Evolutionary conservation across 2,797 vertebrate species (phyloP), one percentile per base, ranked within the genome.

Genomic region (Cephalopachus bancanus): DNA sequence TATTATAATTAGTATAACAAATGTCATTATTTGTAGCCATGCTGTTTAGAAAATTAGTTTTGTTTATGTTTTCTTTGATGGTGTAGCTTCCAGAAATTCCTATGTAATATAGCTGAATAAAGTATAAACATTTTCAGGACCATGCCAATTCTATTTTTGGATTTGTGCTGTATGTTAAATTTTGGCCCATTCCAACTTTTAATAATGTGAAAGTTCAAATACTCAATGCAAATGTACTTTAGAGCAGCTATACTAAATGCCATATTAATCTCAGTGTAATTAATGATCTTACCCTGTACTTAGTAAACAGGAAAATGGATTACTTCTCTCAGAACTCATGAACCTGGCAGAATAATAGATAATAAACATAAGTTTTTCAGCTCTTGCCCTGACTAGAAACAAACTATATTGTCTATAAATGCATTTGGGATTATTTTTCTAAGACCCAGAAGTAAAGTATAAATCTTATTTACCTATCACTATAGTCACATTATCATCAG

Each of bases 161-260:
- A 76, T 83, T 67, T 92, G 7, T 89, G 26, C 44, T 87, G 1
- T 78, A 74, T 91, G 69, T 80, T 95, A 92, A 92, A 90, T 95
- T 92, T 90, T 81, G 84, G 22, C 24, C 33, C 22, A 3, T 88
- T 94, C 19, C 10, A 93, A 81, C 12, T 92, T 93, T 94, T 94
- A 87, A 96, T 96, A 93, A 92, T 81, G 85, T 83, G 69, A 95
- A 97, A 97, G 55, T 64, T 97, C 92, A 97, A 83, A 93, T 53
- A 74, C 51, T 97, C 33, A 55, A 69, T 51, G 57, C 10, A 79
- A 86, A 71, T 85, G 53, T 72, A 53, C 76, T 94, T 92, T 92
- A 64, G 80, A 93, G 14, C 60, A 20, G 72, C 89, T 87, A 59
- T 60, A 53, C 69, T 30, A 93, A 97, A 94, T 95, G 96, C 28